Evolutionary conservation across 2,113 vertebrate species (phyloP).

Genomic region (Hyaena hyaena): DNA sequence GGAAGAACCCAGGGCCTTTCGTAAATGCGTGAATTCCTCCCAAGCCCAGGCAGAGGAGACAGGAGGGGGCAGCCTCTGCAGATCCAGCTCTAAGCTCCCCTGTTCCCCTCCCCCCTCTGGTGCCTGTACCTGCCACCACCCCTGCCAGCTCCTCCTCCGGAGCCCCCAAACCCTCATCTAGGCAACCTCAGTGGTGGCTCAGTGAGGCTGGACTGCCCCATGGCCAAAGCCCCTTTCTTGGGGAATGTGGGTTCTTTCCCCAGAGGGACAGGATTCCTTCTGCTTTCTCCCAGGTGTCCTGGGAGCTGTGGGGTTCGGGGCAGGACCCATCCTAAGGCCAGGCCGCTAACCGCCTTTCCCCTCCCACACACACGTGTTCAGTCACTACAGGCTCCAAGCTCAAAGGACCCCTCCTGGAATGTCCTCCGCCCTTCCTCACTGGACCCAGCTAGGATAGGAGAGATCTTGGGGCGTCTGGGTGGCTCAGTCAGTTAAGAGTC

Average conservation of each 20-base stretch:
- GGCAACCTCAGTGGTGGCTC: neutral
- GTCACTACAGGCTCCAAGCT: neutral
- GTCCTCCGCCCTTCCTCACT: neutral
- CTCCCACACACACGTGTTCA: neutral
- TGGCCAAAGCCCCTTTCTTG: neutral
- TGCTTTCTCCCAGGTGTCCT: neutral
- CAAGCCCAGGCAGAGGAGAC: too few relatives aligned
- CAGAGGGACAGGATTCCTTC: neutral
- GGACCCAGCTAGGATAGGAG: neutral
- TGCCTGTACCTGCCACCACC: neutral
- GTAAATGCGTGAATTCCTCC: neutral
- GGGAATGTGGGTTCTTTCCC: neutral
- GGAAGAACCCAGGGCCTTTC: neutral
- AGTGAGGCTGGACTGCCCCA: neutral
- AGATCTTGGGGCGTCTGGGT: too few relatives aligned
- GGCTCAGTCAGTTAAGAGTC: too few relatives aligned
- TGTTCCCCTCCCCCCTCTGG: neutral
- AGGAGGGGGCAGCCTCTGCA: neutral
- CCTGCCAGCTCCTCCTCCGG: neutral
- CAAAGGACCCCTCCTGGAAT: neutral
- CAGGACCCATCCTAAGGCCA: neutral
- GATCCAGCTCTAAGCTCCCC: neutral
- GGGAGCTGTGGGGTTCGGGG: neutral
- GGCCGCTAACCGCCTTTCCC: accelerated
- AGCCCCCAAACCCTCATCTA: neutral